Conservation (phyloP, 2,888 invertebrate species). For the Nephrotoma appendiculata region DNA sequence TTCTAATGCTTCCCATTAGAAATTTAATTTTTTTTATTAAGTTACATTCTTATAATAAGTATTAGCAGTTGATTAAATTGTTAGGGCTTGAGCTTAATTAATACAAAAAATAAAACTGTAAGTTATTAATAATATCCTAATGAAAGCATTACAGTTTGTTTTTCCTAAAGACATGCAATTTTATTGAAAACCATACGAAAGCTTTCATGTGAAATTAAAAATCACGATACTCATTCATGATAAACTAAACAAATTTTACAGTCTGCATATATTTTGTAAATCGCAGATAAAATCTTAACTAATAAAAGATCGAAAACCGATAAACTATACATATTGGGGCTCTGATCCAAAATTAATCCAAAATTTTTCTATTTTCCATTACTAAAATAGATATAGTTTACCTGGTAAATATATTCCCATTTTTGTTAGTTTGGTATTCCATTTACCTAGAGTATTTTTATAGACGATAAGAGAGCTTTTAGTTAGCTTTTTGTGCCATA, state of each 20-base stretch:
- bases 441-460: background rate
- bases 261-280: background rate
- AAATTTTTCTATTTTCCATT: background rate
- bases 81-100: too few species aligned
- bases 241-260: background rate
- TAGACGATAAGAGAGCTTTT: background rate
- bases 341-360: background rate
- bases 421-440: background rate
- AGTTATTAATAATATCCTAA: too few species aligned
- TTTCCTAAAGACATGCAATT: background rate
- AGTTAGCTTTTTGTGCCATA: background rate
- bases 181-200: background rate
- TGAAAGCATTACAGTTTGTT: too few species aligned
- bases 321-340: background rate
- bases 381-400: background rate
- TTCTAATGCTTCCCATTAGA: too few species aligned
- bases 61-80: too few species aligned
- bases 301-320: background rate
- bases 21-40: too few species aligned
- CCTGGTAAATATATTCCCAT: background rate
- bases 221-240: background rate
- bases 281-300: background rate
- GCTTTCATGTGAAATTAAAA: background rate
- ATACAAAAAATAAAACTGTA: too few species aligned
- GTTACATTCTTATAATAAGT: too few species aligned